These are phyloP conservation scores for Hyla sarda DNA, from an alignment of 2,113 vertebrate genomes.

Conservation along the genomic window DNA sequence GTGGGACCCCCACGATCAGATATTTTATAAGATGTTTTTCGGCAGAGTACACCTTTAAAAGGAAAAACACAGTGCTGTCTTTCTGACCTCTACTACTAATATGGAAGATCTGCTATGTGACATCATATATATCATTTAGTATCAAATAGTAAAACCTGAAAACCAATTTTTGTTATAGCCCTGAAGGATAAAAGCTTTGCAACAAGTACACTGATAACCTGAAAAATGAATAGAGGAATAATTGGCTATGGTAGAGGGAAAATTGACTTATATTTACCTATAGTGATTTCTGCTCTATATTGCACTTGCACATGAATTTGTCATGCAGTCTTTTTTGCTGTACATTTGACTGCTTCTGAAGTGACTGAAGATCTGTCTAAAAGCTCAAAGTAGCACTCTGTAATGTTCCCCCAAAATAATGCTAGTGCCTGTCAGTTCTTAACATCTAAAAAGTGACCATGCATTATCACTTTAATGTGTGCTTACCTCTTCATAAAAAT, in stretches of 20 bases:
- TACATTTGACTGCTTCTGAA: background rate
- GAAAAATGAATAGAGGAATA: too few species aligned
- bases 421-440: constrained; percentile 14
- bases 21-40: too few species aligned
- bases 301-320: background rate
- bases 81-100: too few species aligned
- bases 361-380: background rate
- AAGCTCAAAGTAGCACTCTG: background rate
- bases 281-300: background rate
- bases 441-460: constrained; percentile 16
- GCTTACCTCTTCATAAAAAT: constrained; percentile 13
- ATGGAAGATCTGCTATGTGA: too few species aligned
- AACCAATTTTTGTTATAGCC: too few species aligned
- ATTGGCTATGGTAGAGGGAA: background rate
- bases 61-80: too few species aligned
- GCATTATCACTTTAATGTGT: constrained; percentile 3
- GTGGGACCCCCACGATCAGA: too few species aligned
- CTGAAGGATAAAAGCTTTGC: too few species aligned
- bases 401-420: constrained; percentile 15
- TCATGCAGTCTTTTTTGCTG: background rate
- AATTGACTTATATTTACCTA: background rate
- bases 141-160: too few species aligned
- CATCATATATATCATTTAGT: too few species aligned
- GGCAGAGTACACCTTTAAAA: too few species aligned
- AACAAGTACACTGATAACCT: too few species aligned